Percentiles rank a stretch among this genome's conserved stretches.
These are phyloP conservation scores for Fratercula arctica DNA, from an alignment of 2,797 vertebrate species.

Conservation along the genomic window DNA sequence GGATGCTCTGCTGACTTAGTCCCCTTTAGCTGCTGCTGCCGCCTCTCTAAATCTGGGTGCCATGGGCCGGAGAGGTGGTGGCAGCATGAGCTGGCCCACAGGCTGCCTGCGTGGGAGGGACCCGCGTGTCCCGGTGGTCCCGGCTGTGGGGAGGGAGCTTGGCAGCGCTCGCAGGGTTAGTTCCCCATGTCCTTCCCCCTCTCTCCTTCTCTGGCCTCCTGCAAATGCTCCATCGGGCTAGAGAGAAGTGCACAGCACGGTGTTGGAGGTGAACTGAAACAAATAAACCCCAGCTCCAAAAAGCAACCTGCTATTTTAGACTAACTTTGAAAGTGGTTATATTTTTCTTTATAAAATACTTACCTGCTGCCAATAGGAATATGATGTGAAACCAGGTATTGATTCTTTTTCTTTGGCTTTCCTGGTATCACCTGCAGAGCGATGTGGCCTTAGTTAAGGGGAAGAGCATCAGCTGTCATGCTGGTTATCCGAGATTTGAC, in stretches of 20 bases:
- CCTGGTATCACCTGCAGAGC: background rate
- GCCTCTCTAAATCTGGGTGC: fast-evolving
- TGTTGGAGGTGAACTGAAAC: background rate
- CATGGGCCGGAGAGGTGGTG: fast-evolving
- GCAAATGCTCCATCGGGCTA: background rate
- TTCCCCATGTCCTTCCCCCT: fast-evolving
- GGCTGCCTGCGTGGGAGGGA: background rate
- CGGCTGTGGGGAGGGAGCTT: background rate
- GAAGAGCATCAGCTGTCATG: fast-evolving
- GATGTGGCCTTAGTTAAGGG: background rate
- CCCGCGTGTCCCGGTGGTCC: fast-evolving
- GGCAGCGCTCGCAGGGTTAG: fast-evolving
- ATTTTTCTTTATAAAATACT: background rate
- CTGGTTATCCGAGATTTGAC: fast-evolving
- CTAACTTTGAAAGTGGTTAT: fast-evolving
- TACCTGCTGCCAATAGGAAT: background rate
- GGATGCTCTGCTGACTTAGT: background rate
- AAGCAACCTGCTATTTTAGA: fast-evolving
- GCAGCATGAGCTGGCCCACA: background rate
- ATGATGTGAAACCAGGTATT: background rate
- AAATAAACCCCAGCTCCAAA: background rate
- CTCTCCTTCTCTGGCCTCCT: background rate
- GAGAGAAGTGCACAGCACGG: fast-evolving
- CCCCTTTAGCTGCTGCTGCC: background rate
- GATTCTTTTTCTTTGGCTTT: background rate